Percentiles rank a stretch among this genome's conserved stretches.
phyloP scores from a whole-genome alignment of 1,140 invertebrate genomes.

The Drosophila ironensis region DNA sequence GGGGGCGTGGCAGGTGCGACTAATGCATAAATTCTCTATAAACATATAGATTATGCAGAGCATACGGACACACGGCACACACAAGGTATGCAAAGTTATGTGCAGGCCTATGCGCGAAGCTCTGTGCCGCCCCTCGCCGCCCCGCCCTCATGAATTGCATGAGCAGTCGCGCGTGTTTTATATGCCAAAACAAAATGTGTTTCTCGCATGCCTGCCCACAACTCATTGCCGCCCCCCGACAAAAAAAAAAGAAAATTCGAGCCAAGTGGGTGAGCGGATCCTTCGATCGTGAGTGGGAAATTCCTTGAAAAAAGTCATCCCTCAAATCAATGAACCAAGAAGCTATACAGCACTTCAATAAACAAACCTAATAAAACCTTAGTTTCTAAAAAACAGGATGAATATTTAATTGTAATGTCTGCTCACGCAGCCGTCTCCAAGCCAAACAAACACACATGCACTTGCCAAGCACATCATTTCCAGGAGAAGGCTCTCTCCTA shows the following conservation, averaged over 20 bases:
- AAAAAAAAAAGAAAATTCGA: background rate
- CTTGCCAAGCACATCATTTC: slow-evolving; percentile 26
- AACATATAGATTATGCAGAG: slow-evolving; percentile 22
- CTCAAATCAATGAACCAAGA: too few species aligned
- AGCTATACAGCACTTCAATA: background rate
- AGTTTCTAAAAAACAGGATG: too few species aligned
- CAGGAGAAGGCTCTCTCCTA: background rate
- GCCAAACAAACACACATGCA: slow-evolving; percentile 32
- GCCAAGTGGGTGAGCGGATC: slow-evolving; percentile 11
- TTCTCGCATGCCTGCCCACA: slow-evolving; percentile 66
- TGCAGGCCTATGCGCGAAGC: slow-evolving; percentile 39
- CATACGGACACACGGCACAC: background rate
- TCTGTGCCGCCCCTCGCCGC: slow-evolving; percentile 1
- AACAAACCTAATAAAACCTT: too few species aligned
- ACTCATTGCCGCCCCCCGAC: background rate
- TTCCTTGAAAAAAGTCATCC: background rate
- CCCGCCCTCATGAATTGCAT: slow-evolving; percentile 27
- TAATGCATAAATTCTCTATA: slow-evolving; percentile 70
- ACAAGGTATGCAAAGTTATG: slow-evolving; percentile 48
- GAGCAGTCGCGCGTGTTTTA: slow-evolving; percentile 71
- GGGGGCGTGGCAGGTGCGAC: slow-evolving; percentile 47
- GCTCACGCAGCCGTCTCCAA: slow-evolving; percentile 51
- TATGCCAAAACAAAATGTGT: slow-evolving; percentile 71
- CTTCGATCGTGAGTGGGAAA: slow-evolving; percentile 4
- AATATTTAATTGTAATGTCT: too few species aligned